Percentiles rank a stretch among this genome's conserved stretches.
Evolutionary conservation across 92 coral and sea anemone genomes (phyloP).

Genomic region (Metridium senile): DNA sequence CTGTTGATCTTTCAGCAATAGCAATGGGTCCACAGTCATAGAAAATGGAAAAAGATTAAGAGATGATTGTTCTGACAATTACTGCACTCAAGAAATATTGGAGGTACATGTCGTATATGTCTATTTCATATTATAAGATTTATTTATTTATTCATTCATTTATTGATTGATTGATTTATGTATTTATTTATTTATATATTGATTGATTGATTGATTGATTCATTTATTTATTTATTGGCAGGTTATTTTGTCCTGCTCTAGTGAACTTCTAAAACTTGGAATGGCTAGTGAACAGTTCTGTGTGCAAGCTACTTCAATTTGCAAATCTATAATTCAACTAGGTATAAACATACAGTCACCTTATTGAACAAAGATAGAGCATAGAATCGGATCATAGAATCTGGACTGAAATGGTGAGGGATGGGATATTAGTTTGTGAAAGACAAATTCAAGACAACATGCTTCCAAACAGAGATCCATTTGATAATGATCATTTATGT

Average conservation of each 20-base stretch:
- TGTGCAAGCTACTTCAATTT: conserved; percentile 51
- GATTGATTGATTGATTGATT: background rate
- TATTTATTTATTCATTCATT: too few species aligned
- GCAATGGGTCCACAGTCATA: background rate
- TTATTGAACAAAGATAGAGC: too few species aligned
- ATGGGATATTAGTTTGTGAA: too few species aligned
- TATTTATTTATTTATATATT: background rate
- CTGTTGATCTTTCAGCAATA: background rate
- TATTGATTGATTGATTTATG: background rate
- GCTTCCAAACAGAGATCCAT: too few species aligned
- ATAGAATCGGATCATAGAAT: too few species aligned
- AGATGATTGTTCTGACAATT: background rate
- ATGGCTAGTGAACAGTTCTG: conserved; percentile 68
- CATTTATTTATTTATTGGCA: conserved; percentile 3
- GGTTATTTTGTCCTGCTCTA: conserved; percentile 60
- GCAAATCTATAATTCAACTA: conserved; percentile 50
- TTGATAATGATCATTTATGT: too few species aligned
- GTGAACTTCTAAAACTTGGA: conserved; percentile 72
- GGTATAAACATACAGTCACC: conserved; percentile 38
- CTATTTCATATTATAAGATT: too few species aligned
- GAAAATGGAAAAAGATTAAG: conserved; percentile 34
- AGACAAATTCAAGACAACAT: too few species aligned
- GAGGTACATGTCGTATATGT: too few species aligned
- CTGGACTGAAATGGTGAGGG: too few species aligned
- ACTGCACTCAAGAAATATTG: conserved; percentile 14